Evolutionary conservation across 2,113 vertebrate genomes (phyloP).

Genomic region (Notechis scutatus): DNA sequence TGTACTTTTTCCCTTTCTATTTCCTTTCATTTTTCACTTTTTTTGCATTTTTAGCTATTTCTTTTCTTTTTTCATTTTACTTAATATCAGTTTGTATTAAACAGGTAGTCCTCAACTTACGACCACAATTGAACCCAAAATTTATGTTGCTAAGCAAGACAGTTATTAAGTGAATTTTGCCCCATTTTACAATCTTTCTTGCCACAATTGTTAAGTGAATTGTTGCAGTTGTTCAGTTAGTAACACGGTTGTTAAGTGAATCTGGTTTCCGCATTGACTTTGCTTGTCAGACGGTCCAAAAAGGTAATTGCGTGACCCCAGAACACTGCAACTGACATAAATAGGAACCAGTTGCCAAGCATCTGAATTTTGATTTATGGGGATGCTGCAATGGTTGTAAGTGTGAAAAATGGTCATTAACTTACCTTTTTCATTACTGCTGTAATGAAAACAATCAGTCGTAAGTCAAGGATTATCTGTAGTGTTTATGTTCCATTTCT

Average conservation of each 20-base stretch:
- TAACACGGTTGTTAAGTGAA: neutral
- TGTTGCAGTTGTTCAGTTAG: neutral
- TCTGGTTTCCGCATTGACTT: neutral
- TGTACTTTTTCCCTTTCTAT: neutral
- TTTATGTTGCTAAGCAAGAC: neutral
- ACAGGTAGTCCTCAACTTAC: too few relatives aligned
- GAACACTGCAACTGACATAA: neutral
- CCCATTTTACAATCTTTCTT: neutral
- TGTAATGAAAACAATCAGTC: neutral
- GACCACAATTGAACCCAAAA: neutral
- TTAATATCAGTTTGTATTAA: neutral
- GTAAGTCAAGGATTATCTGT: neutral
- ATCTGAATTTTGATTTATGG: neutral
- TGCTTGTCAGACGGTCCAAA: neutral
- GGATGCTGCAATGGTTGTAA: neutral
- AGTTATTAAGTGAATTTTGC: neutral
- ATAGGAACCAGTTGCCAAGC: neutral
- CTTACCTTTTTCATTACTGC: neutral
- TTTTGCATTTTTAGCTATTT: neutral
- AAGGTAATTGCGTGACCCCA: neutral
- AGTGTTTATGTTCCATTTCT: neutral
- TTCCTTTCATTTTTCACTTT: neutral
- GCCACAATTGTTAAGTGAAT: neutral
- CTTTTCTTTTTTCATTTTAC: neutral
- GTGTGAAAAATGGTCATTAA: neutral